Evolutionary conservation across 1,140 invertebrate genomes (phyloP).

Genomic region (Drosophila sulfurigaster): DNA sequence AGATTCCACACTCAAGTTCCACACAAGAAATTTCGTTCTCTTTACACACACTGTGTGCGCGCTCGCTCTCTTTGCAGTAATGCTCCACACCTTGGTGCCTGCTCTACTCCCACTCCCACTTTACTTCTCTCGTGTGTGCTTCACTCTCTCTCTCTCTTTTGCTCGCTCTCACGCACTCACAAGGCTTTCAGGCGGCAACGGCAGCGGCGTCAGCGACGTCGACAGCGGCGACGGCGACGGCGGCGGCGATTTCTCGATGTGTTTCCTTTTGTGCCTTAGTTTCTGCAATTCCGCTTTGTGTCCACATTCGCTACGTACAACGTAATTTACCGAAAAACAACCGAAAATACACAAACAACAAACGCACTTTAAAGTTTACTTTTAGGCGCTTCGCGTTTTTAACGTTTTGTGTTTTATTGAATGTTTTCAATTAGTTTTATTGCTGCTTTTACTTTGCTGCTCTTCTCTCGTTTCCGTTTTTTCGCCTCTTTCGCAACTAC

Average conservation of each 20-base stretch:
- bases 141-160: slow-evolving; percentile 5
- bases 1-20: slow-evolving; percentile 38
- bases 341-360: slow-evolving; percentile 55
- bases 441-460: slow-evolving; percentile 3
- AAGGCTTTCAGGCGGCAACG: slow-evolving; percentile 67
- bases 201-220: slow-evolving; percentile 40
- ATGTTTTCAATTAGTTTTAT: slow-evolving; percentile 9
- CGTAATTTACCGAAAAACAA: slow-evolving; percentile 60
- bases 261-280: slow-evolving; percentile 64
- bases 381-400: neutral
- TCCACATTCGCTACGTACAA: slow-evolving; percentile 59
- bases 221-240: slow-evolving; percentile 31
- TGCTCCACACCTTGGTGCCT: slow-evolving; percentile 10
- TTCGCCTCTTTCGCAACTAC: slow-evolving; percentile 3
- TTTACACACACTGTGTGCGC: slow-evolving; percentile 13
- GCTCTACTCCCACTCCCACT: slow-evolving; percentile 2
- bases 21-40: slow-evolving; percentile 24
- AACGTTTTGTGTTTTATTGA: neutral
- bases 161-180: slow-evolving; percentile 7
- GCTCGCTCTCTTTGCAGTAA: slow-evolving; percentile 35
- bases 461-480: slow-evolving; percentile 24
- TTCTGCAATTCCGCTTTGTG: slow-evolving; percentile 68
- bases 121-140: slow-evolving; percentile 9
- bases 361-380: slow-evolving; percentile 37
- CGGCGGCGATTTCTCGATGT: slow-evolving; percentile 56